Base-by-base conservation (phyloP, 2,113 vertebrate genomes). In the Rhinolophus ferrumequinum region DNA sequence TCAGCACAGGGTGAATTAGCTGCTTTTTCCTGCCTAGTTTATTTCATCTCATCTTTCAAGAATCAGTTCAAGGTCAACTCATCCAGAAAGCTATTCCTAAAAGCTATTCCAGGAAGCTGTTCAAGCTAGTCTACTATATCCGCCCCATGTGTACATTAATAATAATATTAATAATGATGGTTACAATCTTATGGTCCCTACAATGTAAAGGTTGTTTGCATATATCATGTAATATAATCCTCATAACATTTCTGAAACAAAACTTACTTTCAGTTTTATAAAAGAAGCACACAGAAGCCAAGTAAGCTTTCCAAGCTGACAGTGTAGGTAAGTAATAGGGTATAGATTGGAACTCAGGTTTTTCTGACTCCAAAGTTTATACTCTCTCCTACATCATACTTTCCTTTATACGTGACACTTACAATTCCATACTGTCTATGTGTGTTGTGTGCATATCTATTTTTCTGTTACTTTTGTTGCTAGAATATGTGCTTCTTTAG, bases 1-100 rank as follows among this genome's bases (percentile, higher is more conserved):
- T 84, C 5, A 72, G 35, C 38, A 8, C 11, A n/a, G 64, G 38
- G 75, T 41, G 11, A 66, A 62, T 16, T 52, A 12, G 10, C 58
- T 82, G 12, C 16, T 22, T 30, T 75, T 66, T 75, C 28, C 44
- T 62, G 21, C 30, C 41, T 38, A 52, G 5, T 35, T 67, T 75
- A 79, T 88, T 93, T 94, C 33, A 66, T 95, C 21, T 76, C 14
- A 84, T 69, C 21, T 83, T 69, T 91, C 21, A 76, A 58, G 77
- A 92, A 88, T 69, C 8, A 33, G 24, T 14, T 92, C 72, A 88
- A 84, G 58, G 79, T 88, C 33, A 76, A 35, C 19, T 75, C 10
- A 67, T 72, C 47, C 15, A 26, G 44, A 90, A 75, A 79, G 28
- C 28, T 95, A 14, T 83, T 90, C 28, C 62, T 75, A 77, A 76